Evolutionary conservation across 2,888 invertebrate species (phyloP).

Genomic region (Yponomeuta plumbellus): DNA sequence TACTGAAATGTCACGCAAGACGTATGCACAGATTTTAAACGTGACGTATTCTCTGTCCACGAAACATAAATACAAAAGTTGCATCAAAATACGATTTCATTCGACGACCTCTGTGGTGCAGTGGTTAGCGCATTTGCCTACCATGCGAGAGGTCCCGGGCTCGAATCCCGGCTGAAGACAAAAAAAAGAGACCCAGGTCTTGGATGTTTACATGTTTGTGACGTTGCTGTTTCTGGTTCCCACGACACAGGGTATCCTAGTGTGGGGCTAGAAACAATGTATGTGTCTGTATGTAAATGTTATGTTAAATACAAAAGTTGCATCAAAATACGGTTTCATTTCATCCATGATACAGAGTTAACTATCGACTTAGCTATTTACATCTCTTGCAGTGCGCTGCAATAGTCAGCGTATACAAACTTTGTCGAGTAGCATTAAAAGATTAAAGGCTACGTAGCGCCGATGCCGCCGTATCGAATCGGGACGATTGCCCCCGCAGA

Average conservation of each 20-base stretch:
- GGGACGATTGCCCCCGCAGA: slow-evolving; percentile 33
- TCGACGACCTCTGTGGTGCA: too few species aligned
- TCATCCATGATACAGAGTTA: neutral
- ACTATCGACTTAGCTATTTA: neutral
- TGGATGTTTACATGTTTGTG: too few species aligned
- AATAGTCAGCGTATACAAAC: slow-evolving; percentile 21
- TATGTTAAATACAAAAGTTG: neutral
- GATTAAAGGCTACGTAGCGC: slow-evolving; percentile 72
- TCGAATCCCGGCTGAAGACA: too few species aligned
- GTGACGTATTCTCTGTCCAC: neutral
- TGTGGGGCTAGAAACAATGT: too few species aligned
- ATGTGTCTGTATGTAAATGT: too few species aligned
- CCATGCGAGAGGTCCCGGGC: too few species aligned
- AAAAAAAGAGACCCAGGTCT: too few species aligned
- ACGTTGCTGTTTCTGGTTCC: too few species aligned
- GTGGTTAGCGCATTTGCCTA: too few species aligned
- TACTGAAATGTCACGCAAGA: neutral
- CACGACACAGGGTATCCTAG: too few species aligned
- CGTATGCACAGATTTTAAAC: neutral
- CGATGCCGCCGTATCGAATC: slow-evolving; percentile 62
- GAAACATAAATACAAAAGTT: neutral
- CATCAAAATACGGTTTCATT: neutral
- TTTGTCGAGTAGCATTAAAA: slow-evolving; percentile 74
- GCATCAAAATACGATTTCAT: neutral
- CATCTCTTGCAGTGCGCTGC: neutral